Evolutionary conservation across 1,140 invertebrate species (phyloP), one percentile per base, ranked within the genome.

Genomic region (Aphelenchoides fujianensis): DNA sequence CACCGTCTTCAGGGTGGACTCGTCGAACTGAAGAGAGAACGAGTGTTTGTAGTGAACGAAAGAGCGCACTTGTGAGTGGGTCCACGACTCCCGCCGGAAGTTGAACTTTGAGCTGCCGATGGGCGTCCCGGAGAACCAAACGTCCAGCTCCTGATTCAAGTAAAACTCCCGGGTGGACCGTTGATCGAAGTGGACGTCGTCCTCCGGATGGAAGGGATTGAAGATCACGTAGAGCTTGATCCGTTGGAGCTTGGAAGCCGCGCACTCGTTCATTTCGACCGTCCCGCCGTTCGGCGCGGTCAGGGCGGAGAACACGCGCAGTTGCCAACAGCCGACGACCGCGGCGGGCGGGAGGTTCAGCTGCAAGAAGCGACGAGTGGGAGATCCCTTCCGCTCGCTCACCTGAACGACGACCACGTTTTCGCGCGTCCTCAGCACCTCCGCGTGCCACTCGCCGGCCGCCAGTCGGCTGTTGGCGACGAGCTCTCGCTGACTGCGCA

Each of bases 11-110:
- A 66, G 19, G 32, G 63, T 66, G 1, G 16, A 19, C 31, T 66
- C 63, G 19, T 66, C 63, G 36, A 66, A 66, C 63, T 66, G 53
- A 66, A 66, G n/a, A 1, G 31, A 66, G 30, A 16, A 16, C 53
- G 12, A 36, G 32, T 53, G 34, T 5, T 19, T 5, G 5, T 5
- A 5, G 12, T 59, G 5, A 30, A 16, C 5, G 34, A 5, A 66
- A 19, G 1, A n/a, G n/a, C 41, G 30, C 23, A 66, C 63, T 3
- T 66, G 63, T 66, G 32, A 34, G 53, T 66, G 16, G 16, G 53
- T 12, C 63, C 63, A 66, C 31, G 63, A 48, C 32, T 66, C 36
- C 16, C 31, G 16, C 12, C 53, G 28, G 31, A 66, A 59, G 12
- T 30, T 66, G 34, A 19, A 66, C 1, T 37, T 55, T 12, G 16